phyloP scores from a whole-genome alignment of 2,113 vertebrate genomes.

The Dissostichus mawsoni region DNA sequence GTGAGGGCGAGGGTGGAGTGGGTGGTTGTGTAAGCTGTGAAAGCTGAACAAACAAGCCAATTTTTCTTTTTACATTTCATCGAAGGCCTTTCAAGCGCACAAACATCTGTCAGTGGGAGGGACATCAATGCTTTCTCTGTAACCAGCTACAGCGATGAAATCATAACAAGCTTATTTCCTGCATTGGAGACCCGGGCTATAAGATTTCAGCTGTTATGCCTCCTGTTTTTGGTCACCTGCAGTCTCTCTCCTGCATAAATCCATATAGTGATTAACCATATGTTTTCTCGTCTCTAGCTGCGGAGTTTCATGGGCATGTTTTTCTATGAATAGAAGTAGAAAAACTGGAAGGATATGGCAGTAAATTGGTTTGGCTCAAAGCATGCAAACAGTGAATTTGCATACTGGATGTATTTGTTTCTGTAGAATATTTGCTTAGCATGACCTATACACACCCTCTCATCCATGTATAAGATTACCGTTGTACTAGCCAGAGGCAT shows the following conservation, averaged over 20 bases:
- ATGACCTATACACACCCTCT: not conserved
- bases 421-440: not conserved
- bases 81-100: conserved; percentile 53
- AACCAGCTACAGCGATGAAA: conserved; percentile 19
- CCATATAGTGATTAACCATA: conserved; percentile 1
- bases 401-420: not conserved
- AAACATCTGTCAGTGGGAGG: conserved; percentile 65
- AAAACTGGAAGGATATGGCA: not conserved
- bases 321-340: not conserved
- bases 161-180: conserved; percentile 22
- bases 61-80: conserved; percentile 60
- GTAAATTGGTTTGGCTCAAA: conserved; percentile 2
- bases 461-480: not conserved
- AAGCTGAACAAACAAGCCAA: conserved; percentile 58
- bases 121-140: conserved; percentile 36
- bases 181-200: conserved; percentile 9
- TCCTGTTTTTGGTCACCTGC: conserved; percentile 13
- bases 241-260: conserved; percentile 12
- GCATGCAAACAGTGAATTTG: not conserved
- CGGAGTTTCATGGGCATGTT: not conserved
- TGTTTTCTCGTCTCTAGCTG: not conserved
- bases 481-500: not conserved
- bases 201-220: not conserved
- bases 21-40: conserved; percentile 4
- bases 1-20: not conserved